Evolutionary conservation across 2,888 invertebrate genomes (phyloP), one percentile per base, ranked within the genome.

Genomic region (Melanchra persicariae): DNA sequence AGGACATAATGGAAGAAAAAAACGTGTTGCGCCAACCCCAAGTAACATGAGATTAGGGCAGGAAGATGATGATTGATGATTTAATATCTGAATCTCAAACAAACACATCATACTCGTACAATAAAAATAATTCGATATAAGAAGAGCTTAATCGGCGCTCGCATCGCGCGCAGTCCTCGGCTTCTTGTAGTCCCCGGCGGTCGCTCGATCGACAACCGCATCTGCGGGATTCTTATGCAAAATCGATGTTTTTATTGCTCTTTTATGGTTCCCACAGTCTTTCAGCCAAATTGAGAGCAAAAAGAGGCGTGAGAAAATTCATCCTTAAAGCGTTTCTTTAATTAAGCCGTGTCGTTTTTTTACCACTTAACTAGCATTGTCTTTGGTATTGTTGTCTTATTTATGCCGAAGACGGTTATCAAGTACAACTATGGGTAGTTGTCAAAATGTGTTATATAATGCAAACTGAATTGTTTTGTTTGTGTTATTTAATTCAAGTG

Each of bases 201-300:
- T 51, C 83, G 74, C 74, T 73, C 68, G 81, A 78, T 70, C 70
- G 82, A 82, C 83, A 85, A 86, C 87, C 85, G 86, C 88, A 87
- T 87, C 85, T 89, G 88, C 84, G 84, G 79, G 79, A 85, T 89
- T 89, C 89, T 91, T 91, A 92, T 92, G 90, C 91, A 91, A 91
- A 92, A 92, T 91, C 91, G 87, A 92, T 91, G 88, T 89, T 91
- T 89, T 91, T 90, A 92, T 91, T 89, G 88, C 90, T 86, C 85
- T 90, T 90, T 91, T 91, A 91, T 90, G 87, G 88, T 86, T 79
- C 85, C 79, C 83, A 85, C 86, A 88, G 87, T 88, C 90, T 91
- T 89, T 89, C 86, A 89, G 88, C 87, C 86, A 90, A 92, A 91
- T 92, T 90, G 86, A 89, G 90, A 90, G 89, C 83, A 88, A 87